Evolutionary conservation across 2,797 vertebrate species (phyloP).

Genomic region (Triplophysa yarkandensis): DNA sequence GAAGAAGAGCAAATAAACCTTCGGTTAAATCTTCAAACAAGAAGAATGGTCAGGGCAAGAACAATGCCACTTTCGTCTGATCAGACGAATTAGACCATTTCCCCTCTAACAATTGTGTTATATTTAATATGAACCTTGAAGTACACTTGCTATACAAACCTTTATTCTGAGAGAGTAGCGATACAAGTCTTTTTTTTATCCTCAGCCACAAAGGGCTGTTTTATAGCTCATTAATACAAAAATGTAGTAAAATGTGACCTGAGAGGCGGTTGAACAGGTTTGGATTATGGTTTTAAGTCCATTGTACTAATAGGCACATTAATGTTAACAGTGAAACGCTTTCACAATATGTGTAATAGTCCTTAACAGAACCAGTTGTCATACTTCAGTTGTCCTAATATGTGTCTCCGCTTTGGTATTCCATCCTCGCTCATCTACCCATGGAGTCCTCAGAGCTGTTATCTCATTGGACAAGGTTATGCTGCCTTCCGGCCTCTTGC

Average conservation of each 20-base stretch:
- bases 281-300: not conserved
- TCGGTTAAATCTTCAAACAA: constrained; percentile 53
- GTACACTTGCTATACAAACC: not conserved
- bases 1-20: constrained; percentile 52
- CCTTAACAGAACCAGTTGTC: constrained; percentile 20
- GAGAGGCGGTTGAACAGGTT: constrained; percentile 1
- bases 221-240: not conserved
- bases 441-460: not conserved
- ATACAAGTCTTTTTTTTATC: not conserved
- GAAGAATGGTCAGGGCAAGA: constrained; percentile 70
- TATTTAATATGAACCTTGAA: not conserved
- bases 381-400: constrained; percentile 9
- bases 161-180: too few relatives aligned
- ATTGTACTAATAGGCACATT: constrained; percentile 7
- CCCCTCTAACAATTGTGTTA: not conserved
- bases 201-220: not conserved
- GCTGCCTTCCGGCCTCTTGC: constrained; percentile 7
- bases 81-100: not conserved
- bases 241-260: not conserved
- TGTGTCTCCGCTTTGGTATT: constrained; percentile 4
- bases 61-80: constrained; percentile 94
- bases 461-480: not conserved
- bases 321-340: not conserved
- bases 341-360: constrained; percentile 9
- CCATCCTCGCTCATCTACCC: not conserved